Conservation (phyloP, 2,888 invertebrate genomes). For the Sipha maydis region DNA sequence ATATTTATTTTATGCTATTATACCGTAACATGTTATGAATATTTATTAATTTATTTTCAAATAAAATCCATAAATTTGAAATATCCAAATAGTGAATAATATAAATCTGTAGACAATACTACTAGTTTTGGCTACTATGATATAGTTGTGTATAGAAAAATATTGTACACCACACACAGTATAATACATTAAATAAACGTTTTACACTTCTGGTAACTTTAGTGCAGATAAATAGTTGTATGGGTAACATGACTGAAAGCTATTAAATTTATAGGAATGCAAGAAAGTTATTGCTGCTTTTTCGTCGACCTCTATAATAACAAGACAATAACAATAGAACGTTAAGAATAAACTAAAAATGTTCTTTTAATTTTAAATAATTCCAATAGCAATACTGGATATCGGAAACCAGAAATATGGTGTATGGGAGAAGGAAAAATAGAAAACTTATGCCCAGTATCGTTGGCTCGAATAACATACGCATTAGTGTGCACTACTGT, state of each 20-base stretch:
- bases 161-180: no score
- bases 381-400: neutral
- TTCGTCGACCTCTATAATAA: neutral
- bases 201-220: neutral
- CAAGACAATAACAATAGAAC: neutral
- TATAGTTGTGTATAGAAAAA: no score
- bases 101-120: no score
- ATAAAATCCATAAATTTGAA: no score
- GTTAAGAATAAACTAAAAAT: neutral
- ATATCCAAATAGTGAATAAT: no score
- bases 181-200: no score
- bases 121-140: no score
- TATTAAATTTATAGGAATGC: neutral
- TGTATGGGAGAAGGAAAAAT: neutral
- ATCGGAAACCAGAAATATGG: neutral
- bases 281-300: neutral
- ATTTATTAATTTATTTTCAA: no score
- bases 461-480: neutral
- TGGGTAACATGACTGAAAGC: neutral
- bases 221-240: neutral
- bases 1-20: no score
- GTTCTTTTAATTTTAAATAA: neutral
- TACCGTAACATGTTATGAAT: no score
- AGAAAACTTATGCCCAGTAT: neutral
- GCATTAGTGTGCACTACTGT: no score